Conservation (phyloP, 1,140 invertebrate genomes). For the Lasioglossum albipes region DNA sequence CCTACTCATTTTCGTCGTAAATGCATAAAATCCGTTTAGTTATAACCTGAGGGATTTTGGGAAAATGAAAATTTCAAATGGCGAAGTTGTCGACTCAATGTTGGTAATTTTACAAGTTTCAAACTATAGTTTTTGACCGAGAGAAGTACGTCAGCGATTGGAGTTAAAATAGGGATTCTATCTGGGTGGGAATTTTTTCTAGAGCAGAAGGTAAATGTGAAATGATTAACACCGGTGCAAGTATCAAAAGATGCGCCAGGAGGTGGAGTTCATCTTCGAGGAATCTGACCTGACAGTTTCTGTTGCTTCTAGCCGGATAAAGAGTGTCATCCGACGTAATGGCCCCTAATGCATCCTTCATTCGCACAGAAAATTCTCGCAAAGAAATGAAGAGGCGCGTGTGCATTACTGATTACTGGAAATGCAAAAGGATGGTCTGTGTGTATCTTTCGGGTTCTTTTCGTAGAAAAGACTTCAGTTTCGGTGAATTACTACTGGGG, state of each 20-base stretch:
- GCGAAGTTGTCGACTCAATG: too few relatives aligned
- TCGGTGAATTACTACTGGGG: too few relatives aligned
- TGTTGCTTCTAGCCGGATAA: not conserved
- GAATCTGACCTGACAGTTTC: conserved; percentile 7
- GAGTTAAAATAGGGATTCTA: too few relatives aligned
- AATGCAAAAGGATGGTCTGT: conserved; percentile 6
- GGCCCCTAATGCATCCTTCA: conserved; percentile 35
- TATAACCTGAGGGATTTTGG: too few relatives aligned
- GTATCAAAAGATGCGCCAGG: not conserved
- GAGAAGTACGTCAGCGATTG: too few relatives aligned
- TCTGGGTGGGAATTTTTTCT: not conserved
- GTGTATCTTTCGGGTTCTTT: not conserved
- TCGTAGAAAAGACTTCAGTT: too few relatives aligned
- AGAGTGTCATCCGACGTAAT: conserved; percentile 42
- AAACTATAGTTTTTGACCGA: too few relatives aligned
- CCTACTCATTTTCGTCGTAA: too few relatives aligned
- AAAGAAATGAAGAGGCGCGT: conserved; percentile 14
- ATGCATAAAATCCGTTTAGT: too few relatives aligned
- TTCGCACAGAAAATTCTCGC: conserved; percentile 15
- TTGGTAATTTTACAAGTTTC: too few relatives aligned
- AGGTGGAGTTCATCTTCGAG: conserved; percentile 17
- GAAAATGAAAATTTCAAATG: too few relatives aligned
- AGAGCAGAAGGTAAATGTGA: not conserved
- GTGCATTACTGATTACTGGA: conserved; percentile 39
- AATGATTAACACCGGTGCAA: conserved; percentile 22